Base-by-base conservation (phyloP, 2,888 invertebrate species). In the Clivina fossor region DNA sequence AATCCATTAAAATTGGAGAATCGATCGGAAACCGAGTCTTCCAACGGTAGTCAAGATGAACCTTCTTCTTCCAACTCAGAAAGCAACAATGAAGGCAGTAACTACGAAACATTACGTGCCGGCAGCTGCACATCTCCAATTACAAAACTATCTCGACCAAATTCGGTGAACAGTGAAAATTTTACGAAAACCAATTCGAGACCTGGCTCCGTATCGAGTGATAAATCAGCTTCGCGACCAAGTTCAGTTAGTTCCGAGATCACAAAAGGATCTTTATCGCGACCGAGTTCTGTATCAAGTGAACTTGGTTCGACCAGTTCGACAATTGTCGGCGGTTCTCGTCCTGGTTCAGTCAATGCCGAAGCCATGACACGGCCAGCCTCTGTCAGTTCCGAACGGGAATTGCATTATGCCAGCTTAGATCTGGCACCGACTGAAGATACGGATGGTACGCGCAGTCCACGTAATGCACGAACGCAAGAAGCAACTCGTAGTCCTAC, bases 381-480 rank as follows among this genome's bases (percentile, higher is more conserved):
- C 19, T 70, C 72, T 2, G 69, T 69, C 13, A 69, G 68, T 57
- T 68, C 71, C n/a, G 75, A 74, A 59, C 71, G 74, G 50, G 78
- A 78, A 62, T 69, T 87, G 51, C 80, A 83, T 66, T 86, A 86
- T 67, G 85, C 84, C 37, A 85, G 82, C 63, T 73, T 85, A 60
- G 85, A 85, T 70, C 70, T 85, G 59, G 75, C 77, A 13, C 72
- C 75, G 58, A 67, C 72, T 18, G 69, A 68, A 28, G 71, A 69
- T 33, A 72, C 72, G 60, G 74, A 73, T 28, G 69, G 68, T 16
- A 59, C 60, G 3, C 65, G 61, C 11, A 66, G 66, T 35, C 64
- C 61, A 48, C 64, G 65, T 32, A 69, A 68, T 56, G 57, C 61
- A 3, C 65, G 65, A 60, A 64, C 51, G 58, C 65, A 66, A 56